Percentiles rank a stretch among this genome's conserved stretches.
phyloP scores from a whole-genome alignment of 2,888 invertebrate species.

The Drosophila buzzatii region DNA sequence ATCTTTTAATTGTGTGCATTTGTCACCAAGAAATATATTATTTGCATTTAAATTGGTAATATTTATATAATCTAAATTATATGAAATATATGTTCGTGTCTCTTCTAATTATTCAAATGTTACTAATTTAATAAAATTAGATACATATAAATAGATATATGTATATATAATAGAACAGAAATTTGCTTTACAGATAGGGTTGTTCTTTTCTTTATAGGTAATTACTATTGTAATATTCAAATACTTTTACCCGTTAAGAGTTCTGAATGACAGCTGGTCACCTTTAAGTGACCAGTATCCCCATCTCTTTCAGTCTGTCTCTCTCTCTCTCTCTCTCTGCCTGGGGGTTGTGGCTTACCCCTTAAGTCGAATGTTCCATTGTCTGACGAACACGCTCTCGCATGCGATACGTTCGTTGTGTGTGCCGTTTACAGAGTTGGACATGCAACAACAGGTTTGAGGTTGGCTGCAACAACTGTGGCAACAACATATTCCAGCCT shows the following conservation, averaged over 20 bases:
- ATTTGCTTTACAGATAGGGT: not conserved
- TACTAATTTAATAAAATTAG: no score
- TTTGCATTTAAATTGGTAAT: no score
- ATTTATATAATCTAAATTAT: no score
- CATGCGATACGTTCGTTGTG: constrained; percentile 58
- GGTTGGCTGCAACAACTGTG: constrained; percentile 47
- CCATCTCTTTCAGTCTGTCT: not conserved
- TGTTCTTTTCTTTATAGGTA: not conserved
- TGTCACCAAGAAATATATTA: no score
- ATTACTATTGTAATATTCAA: constrained; percentile 1
- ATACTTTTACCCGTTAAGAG: constrained; percentile 41
- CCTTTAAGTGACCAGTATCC: constrained; percentile 6
- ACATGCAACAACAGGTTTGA: constrained; percentile 75
- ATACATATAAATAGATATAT: no score
- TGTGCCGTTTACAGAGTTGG: constrained; percentile 23
- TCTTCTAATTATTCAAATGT: no score
- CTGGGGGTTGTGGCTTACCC: constrained; percentile 51
- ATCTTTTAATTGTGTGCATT: no score
- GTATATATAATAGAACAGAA: no score
- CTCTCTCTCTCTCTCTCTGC: not conserved
- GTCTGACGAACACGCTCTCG: constrained; percentile 32
- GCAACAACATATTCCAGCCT: constrained; percentile 71
- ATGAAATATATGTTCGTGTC: no score
- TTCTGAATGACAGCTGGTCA: constrained; percentile 42
- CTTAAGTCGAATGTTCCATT: not conserved